Evolutionary conservation across 2,797 vertebrate genomes (phyloP).

Genomic region (Myotis findleyi): DNA sequence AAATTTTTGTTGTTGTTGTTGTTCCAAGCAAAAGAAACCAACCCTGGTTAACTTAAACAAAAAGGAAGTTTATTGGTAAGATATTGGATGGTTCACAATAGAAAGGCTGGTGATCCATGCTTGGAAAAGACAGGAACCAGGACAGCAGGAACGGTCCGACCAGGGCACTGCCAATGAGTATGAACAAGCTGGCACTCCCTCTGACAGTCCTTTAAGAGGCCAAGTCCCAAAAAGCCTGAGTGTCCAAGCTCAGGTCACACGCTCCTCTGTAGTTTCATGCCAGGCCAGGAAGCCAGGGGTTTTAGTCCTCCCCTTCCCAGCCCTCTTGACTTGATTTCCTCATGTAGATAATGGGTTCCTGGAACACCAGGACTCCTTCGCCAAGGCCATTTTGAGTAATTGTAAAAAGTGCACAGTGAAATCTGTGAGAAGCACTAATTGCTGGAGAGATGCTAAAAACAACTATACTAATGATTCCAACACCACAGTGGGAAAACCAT

Average conservation of each 20-base stretch:
- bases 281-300: not conserved
- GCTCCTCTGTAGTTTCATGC: not conserved
- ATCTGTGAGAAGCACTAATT: not conserved
- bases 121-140: not conserved
- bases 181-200: not conserved
- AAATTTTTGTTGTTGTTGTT: not conserved
- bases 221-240: not conserved
- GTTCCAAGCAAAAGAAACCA: conserved; percentile 7
- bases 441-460: conserved; percentile 22
- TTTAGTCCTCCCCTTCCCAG: not conserved
- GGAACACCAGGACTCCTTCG: not conserved
- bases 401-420: not conserved
- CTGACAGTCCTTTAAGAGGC: not conserved
- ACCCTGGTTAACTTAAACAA: not conserved
- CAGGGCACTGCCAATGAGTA: not conserved
- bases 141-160: not conserved
- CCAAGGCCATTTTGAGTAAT: not conserved
- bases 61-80: not conserved
- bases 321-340: conserved; percentile 23
- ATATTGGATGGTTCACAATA: not conserved
- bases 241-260: not conserved
- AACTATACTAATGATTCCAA: not conserved
- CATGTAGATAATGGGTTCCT: not conserved
- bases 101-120: not conserved
- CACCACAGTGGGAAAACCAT: not conserved